Conservation (phyloP, 2,888 invertebrate species). For the Machimus rusticus region DNA sequence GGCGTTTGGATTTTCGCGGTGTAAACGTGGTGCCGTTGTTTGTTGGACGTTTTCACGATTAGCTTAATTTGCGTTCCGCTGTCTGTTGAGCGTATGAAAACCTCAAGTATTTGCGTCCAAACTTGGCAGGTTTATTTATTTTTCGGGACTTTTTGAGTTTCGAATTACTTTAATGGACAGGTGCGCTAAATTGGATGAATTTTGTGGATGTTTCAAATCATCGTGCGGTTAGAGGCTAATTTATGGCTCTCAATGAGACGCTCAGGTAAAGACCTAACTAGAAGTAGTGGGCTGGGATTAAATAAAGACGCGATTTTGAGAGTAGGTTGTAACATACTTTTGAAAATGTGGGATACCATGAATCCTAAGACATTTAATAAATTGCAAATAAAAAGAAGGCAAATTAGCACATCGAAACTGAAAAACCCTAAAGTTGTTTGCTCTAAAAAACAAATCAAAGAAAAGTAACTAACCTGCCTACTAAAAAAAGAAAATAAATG, state of each 20-base stretch:
- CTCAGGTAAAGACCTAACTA: background rate
- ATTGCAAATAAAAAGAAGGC: background rate
- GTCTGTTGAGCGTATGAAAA: background rate
- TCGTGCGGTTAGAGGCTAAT: background rate
- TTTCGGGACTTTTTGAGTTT: background rate
- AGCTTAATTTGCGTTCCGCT: background rate
- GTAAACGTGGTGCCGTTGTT: background rate
- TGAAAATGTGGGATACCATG: background rate
- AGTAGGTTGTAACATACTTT: slow-evolving; percentile 23
- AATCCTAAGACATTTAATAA: background rate
- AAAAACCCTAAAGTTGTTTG: background rate
- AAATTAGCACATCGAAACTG: background rate
- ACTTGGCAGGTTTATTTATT: background rate
- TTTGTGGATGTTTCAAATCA: background rate
- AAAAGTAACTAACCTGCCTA: background rate
- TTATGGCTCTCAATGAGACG: background rate
- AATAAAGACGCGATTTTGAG: background rate
- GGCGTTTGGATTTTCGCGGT: slow-evolving; percentile 1
- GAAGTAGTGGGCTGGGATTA: background rate
- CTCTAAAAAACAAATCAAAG: background rate
- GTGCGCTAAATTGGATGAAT: slow-evolving; percentile 6
- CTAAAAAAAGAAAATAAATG: no score
- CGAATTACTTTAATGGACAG: slow-evolving; percentile 12
- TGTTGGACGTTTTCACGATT: background rate
- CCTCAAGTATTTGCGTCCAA: background rate